Evolutionary conservation across 2,113 vertebrate genomes (phyloP), one percentile per base, ranked within the genome.

Genomic region (Hippocampus comes): DNA sequence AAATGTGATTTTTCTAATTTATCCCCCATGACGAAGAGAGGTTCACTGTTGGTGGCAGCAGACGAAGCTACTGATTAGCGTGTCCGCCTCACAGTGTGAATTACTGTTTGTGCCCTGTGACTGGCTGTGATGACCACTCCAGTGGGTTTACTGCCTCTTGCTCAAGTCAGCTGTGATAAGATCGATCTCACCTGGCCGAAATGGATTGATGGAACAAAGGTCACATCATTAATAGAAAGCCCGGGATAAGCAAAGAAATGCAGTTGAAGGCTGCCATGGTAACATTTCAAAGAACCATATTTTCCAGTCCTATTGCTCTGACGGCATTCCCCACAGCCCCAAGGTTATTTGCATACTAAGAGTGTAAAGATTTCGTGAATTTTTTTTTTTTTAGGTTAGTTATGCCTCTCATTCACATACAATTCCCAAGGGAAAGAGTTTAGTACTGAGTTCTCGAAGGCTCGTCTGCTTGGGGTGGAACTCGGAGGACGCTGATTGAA

Each of bases 401-500:
- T 49, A 42, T 64, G 41, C 10, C 41, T 15, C 2, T 64, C 41
- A 8, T 46, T 14, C 41, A 23, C 41, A 23, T 9, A 46, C 42
- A 43, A 48, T 64, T n/a, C n/a, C 20, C 10, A 15, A 64, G 38
- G 38, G 10, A 20, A 20, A 6, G 2, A 9, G 12, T n/a, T 64
- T 43, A 12, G 30, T 42, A 38, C 25, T 4, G 7, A 9, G 6
- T 20, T 63, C 34, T 34, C 41, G 34, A 21, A 18, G 4, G 21
- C 34, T 41, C 21, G 9, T 21, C 42, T 21, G 7, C n/a, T 48
- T 53, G 57, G 2, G 15, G 2, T 46, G 56, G 60, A 75, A 60
- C 8, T 34, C 64, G 41, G 7, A 17, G 53, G 71, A 57, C 25
- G 60, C 30, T 77, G 49, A 75, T 49, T 78, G 75, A 82, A 72